These are phyloP conservation scores for Otis tarda DNA, from an alignment of 2,113 vertebrate genomes.

Conservation along the genomic window DNA sequence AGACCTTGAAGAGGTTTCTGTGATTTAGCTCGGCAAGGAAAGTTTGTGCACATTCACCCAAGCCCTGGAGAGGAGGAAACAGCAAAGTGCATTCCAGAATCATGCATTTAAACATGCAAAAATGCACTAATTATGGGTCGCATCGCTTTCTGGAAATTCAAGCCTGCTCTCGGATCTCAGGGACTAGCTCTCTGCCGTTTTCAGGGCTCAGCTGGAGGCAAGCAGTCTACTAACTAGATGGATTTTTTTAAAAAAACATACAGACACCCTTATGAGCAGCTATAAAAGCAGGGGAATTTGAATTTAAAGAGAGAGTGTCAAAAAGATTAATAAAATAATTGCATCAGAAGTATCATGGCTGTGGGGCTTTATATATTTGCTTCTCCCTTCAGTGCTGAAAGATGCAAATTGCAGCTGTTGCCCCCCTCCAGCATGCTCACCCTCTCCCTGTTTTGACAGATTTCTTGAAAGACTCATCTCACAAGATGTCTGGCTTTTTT, in stretches of 20 bases:
- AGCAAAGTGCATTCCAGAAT: neutral
- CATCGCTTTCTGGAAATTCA: neutral
- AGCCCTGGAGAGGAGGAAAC: neutral
- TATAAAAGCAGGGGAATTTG: conserved; percentile 48
- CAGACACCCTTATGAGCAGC: conserved; percentile 3
- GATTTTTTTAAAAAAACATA: neutral
- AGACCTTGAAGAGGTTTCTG: conserved; percentile 24
- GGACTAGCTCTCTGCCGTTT: neutral
- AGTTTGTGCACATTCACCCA: neutral
- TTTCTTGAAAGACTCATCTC: conserved; percentile 44
- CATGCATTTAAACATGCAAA: conserved; percentile 2
- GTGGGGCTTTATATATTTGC: conserved; percentile 16
- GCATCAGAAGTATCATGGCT: conserved; percentile 29
- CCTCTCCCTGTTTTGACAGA: conserved; percentile 60
- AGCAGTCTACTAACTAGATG: conserved; percentile 32
- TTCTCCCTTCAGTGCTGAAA: neutral
- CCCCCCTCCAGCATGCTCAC: conserved; percentile 40
- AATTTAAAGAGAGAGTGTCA: conserved; percentile 59
- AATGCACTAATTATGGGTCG: neutral
- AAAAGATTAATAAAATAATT: conserved; percentile 65
- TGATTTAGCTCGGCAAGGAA: neutral
- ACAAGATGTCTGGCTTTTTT: conserved; percentile 53
- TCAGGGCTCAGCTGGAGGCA: conserved; percentile 56
- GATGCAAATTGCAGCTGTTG: conserved; percentile 61
- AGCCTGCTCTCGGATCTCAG: conserved; percentile 1